Conservation (phyloP, 2,797 vertebrate species). For the Australoheros facetus region DNA sequence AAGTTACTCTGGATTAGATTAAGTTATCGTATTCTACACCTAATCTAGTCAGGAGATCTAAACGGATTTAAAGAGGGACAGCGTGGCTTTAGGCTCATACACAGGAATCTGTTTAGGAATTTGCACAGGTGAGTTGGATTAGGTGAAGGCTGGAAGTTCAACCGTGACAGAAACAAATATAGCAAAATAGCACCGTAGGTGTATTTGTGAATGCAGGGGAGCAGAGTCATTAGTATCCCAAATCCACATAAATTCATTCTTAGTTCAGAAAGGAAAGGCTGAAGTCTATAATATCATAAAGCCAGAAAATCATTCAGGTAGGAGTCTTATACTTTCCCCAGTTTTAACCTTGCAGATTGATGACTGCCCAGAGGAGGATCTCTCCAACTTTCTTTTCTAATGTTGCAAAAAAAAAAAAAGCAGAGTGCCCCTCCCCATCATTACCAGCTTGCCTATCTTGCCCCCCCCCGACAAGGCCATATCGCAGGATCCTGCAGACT, state of each 20-base stretch:
- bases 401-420: slow-evolving; percentile 46
- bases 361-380: slow-evolving; percentile 39
- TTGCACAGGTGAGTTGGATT: background rate
- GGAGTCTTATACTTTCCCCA: slow-evolving; percentile 38
- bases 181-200: background rate
- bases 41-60: background rate
- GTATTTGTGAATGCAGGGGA: slow-evolving; percentile 36
- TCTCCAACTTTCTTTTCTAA: slow-evolving; percentile 46
- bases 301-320: slow-evolving; percentile 12
- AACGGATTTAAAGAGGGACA: background rate
- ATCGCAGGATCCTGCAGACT: slow-evolving; percentile 16
- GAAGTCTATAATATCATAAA: slow-evolving; percentile 2
- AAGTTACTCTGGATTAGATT: background rate
- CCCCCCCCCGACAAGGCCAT: background rate
- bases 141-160: background rate
- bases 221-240: slow-evolving; percentile 26
- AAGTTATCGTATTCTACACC: background rate
- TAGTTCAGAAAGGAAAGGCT: background rate
- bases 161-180: background rate
- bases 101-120: too few relatives aligned
- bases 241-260: slow-evolving; percentile 11
- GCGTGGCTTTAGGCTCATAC: too few relatives aligned
- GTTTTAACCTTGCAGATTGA: slow-evolving; percentile 60
- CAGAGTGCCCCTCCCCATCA: slow-evolving; percentile 24
- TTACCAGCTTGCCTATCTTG: slow-evolving; percentile 13